Percentiles rank a stretch among this genome's conserved stretches.
Conservation (phyloP, 2,888 invertebrate genomes). For the Galeruca laticollis region DNA sequence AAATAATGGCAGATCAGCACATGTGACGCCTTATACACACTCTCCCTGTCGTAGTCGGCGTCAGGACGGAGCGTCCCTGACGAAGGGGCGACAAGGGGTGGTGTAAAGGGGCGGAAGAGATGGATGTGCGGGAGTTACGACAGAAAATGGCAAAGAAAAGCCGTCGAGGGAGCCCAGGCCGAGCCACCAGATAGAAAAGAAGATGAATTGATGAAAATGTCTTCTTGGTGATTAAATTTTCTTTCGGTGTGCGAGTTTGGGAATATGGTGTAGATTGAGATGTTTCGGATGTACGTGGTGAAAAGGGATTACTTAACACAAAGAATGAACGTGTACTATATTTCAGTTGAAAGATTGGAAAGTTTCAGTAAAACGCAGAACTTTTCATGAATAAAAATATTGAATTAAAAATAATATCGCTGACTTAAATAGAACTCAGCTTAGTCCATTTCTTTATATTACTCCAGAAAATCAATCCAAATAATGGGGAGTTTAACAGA, state of each 20-base stretch:
- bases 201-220: constrained; percentile 67
- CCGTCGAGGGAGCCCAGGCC: constrained; percentile 57
- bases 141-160: constrained; percentile 66
- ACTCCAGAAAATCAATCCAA: constrained; percentile 5
- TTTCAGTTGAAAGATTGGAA: background rate
- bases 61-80: constrained; percentile 40
- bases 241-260: constrained; percentile 61
- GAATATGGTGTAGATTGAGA: constrained; percentile 31
- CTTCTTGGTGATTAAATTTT: constrained; percentile 66
- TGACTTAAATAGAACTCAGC: background rate
- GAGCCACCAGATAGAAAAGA: constrained; percentile 53
- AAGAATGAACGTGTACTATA: background rate
- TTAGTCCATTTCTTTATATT: background rate
- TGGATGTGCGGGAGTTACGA: constrained; percentile 56
- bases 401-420: background rate
- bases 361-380: background rate
- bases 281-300: constrained; percentile 25
- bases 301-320: constrained; percentile 21
- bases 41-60: constrained; percentile 58
- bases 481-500: no score
- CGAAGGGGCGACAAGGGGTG: constrained; percentile 38
- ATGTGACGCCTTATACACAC: constrained; percentile 54
- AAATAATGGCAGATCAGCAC: constrained; percentile 61
- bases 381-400: background rate
- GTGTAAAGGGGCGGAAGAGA: constrained; percentile 45